Evolutionary conservation across 2,888 invertebrate species (phyloP).

Genomic region (Conistra vaccinii): DNA sequence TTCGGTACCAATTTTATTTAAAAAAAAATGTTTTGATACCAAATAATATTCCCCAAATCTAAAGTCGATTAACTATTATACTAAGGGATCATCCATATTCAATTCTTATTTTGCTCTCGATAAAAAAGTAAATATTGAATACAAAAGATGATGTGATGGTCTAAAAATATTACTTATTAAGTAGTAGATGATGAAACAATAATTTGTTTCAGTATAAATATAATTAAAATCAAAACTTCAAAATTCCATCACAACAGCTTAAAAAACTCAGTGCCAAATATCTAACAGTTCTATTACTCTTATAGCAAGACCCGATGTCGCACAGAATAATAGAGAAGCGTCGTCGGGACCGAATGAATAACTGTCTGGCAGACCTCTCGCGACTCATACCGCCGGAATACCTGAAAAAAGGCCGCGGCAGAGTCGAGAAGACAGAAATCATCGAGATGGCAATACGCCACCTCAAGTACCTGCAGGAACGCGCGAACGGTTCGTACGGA

Average conservation of each 20-base stretch:
- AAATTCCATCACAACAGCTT: constrained; percentile 6
- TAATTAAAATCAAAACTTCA: too few species aligned
- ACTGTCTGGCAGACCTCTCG: constrained; percentile 98
- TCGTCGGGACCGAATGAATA: constrained; percentile 98
- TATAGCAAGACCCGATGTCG: constrained; percentile 98
- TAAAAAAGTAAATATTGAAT: background rate
- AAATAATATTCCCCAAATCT: background rate
- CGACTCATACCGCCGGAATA: constrained; percentile 98
- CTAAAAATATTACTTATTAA: constrained; percentile 6
- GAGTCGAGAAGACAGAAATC: constrained; percentile 99
- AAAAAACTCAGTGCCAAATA: background rate
- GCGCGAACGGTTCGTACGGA: constrained; percentile 87
- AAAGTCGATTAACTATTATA: background rate
- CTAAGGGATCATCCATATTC: constrained; percentile 34
- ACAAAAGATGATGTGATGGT: constrained; percentile 18
- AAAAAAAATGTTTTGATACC: background rate
- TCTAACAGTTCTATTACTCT: constrained; percentile 56
- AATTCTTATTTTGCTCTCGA: background rate
- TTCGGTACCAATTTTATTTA: too few species aligned
- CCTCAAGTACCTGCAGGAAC: constrained; percentile 96
- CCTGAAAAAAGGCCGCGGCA: constrained; percentile 97
- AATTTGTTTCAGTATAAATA: background rate
- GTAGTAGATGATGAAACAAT: background rate
- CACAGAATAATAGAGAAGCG: constrained; percentile 99
- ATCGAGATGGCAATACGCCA: constrained; percentile 99